phyloP scores from a whole-genome alignment of 2,888 invertebrate genomes.

The Ceriagrion tenellum region DNA sequence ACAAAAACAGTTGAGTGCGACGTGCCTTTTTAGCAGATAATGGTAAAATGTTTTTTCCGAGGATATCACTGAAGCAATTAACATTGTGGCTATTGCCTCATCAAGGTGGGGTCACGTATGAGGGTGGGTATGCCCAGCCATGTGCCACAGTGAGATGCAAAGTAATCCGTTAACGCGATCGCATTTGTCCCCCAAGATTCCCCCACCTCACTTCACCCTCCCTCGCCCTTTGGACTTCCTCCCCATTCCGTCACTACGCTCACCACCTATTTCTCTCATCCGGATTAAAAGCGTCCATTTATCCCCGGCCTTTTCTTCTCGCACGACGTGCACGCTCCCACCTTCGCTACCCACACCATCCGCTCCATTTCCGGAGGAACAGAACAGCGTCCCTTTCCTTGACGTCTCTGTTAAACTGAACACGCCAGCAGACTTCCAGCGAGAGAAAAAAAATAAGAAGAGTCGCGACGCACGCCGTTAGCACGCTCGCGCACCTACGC shows the following conservation, averaged over 20 bases:
- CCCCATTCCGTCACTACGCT: neutral
- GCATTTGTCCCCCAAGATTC: neutral
- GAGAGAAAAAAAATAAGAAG: neutral
- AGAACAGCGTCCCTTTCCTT: neutral
- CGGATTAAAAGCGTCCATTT: conserved; percentile 31
- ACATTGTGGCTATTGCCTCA: no score
- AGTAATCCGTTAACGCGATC: neutral
- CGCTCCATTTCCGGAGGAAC: conserved; percentile 29
- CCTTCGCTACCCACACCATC: neutral
- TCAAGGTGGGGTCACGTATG: neutral
- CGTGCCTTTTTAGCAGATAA: no score
- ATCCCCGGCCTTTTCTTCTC: neutral
- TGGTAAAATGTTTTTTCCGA: no score
- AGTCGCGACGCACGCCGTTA: neutral
- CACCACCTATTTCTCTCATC: neutral
- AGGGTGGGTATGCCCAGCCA: neutral
- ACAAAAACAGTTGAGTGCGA: no score
- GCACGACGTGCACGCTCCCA: neutral
- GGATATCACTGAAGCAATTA: no score
- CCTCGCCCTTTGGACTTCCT: neutral
- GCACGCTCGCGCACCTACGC: neutral
- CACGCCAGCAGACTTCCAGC: neutral
- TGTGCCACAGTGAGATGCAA: neutral
- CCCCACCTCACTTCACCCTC: neutral
- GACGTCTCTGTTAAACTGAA: conserved; percentile 22